phyloP scores from a whole-genome alignment of 2,888 invertebrate species.

The Thecocarcelia acutangulata region DNA sequence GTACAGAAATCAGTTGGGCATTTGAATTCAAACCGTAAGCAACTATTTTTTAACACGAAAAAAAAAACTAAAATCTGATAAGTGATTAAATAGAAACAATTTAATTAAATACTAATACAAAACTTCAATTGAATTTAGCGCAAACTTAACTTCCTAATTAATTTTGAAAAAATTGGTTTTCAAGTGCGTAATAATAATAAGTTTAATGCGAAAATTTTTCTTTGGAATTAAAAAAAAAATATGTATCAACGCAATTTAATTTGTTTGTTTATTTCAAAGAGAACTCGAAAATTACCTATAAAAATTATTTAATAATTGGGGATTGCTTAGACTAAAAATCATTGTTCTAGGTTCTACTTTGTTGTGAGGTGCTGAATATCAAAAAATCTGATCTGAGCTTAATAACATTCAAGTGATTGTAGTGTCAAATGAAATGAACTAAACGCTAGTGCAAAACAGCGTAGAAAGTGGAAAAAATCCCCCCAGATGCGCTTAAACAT shows the following conservation, averaged over 20 bases:
- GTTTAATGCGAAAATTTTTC: slow-evolving; percentile 1
- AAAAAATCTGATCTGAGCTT: no score
- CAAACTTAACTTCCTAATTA: no score
- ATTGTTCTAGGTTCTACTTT: no score
- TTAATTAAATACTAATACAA: not conserved
- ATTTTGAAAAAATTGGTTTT: not conserved
- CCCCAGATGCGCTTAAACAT: not conserved
- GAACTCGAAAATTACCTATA: not conserved
- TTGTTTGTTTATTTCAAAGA: not conserved
- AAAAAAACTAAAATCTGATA: not conserved
- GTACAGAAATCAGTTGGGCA: slow-evolving; percentile 66
- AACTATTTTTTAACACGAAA: slow-evolving; percentile 43
- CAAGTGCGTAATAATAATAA: not conserved
- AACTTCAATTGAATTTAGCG: no score
- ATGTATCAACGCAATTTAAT: not conserved
- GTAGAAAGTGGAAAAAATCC: no score
- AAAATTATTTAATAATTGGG: no score
- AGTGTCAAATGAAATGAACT: no score
- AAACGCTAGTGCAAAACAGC: no score
- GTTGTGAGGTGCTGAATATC: no score
- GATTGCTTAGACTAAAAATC: no score
- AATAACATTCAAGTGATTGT: no score
- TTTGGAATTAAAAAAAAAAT: slow-evolving; percentile 9
- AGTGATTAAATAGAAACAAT: slow-evolving; percentile 14
- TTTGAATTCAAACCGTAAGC: slow-evolving; percentile 69